These are phyloP conservation scores for Antechinus stuartii DNA, from an alignment of 2,113 vertebrate species.

Conservation along the genomic window DNA sequence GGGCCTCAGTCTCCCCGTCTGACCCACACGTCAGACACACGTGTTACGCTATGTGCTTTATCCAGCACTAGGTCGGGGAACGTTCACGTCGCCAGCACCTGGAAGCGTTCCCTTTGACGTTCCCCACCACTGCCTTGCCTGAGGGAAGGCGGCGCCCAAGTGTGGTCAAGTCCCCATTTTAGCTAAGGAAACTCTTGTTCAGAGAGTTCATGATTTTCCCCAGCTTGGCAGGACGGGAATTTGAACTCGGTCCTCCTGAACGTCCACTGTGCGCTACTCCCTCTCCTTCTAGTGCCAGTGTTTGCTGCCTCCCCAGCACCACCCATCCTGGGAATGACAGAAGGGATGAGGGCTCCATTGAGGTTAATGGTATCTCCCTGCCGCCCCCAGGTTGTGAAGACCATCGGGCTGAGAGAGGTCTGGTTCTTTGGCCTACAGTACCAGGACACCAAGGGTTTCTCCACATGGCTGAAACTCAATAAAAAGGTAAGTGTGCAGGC, in stretches of 20 bases:
- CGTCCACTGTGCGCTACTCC: background rate
- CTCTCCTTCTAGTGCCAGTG: background rate
- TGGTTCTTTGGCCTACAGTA: slow-evolving; percentile 99
- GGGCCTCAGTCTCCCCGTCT: background rate
- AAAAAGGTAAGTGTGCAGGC: slow-evolving; percentile 91
- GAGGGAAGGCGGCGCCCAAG: background rate
- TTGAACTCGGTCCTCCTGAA: background rate
- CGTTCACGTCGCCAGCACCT: background rate
- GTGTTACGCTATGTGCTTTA: background rate
- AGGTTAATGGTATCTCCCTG: background rate
- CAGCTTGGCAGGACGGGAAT: background rate
- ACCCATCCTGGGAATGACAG: background rate
- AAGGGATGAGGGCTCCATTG: slow-evolving; percentile 13
- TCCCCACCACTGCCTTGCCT: background rate
- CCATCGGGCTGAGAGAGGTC: slow-evolving; percentile 96
- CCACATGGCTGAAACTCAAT: slow-evolving; percentile 98
- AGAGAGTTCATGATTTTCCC: background rate
- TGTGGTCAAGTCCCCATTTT: background rate
- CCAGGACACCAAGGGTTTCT: slow-evolving; percentile 98
- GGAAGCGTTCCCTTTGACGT: background rate
- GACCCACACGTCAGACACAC: background rate
- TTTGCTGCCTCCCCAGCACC: background rate
- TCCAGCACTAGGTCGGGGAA: background rate
- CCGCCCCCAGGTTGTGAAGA: slow-evolving; percentile 94
- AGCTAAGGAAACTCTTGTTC: background rate